A percentile compares a stretch with the other conserved stretches of the same genome.
These are phyloP conservation scores for Manis javanica DNA, from an alignment of 2,797 vertebrate genomes.

Conservation along the genomic window DNA sequence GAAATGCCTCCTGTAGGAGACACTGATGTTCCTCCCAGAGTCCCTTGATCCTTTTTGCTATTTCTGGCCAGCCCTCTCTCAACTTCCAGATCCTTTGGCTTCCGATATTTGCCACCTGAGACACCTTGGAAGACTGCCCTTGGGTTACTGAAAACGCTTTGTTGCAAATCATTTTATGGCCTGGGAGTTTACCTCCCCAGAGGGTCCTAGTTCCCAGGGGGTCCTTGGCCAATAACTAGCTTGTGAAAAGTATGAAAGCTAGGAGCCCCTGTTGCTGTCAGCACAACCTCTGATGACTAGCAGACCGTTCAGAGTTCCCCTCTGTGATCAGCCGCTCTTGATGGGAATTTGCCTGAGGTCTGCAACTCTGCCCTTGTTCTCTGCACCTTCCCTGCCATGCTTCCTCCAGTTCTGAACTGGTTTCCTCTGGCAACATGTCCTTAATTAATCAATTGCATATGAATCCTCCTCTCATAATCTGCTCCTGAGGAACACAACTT, in stretches of 20 bases:
- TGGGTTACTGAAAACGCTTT: background rate
- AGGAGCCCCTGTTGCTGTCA: background rate
- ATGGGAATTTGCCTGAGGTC: background rate
- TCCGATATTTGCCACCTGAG: background rate
- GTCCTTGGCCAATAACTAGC: background rate
- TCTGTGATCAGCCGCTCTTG: background rate
- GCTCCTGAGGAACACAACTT: background rate
- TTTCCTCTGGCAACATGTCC: background rate
- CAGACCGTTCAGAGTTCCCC: background rate
- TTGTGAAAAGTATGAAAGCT: background rate
- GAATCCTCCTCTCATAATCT: background rate
- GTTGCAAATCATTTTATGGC: background rate
- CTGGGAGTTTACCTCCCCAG: background rate
- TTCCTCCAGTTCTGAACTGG: background rate
- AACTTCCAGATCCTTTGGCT: background rate
- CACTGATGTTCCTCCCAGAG: background rate
- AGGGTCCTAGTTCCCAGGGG: background rate
- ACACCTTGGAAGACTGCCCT: background rate
- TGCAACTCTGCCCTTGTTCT: background rate
- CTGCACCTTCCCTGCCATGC: background rate
- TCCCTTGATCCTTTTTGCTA: background rate
- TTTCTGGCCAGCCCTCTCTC: background rate
- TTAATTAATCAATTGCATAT: background rate
- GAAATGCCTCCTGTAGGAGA: background rate
- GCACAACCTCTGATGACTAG: background rate